A percentile compares a stretch with the other conserved stretches of the same genome.
These are phyloP conservation scores for Lophius piscatorius DNA, from an alignment of 2,113 vertebrate species.

Conservation along the genomic window DNA sequence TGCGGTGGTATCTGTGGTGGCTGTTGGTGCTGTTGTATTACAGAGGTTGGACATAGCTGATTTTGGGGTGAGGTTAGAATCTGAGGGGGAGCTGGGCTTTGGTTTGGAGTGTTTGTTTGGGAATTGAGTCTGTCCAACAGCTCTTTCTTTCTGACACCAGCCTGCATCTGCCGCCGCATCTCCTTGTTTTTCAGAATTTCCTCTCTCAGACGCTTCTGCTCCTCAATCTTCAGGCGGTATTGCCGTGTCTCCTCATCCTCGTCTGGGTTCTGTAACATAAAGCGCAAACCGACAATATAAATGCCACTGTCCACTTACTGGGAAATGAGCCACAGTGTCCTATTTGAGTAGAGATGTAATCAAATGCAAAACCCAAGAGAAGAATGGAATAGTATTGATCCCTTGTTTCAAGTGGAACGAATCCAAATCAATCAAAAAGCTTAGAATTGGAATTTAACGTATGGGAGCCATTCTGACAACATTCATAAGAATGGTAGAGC, in stretches of 20 bases:
- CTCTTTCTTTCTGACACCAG: conserved; percentile 92
- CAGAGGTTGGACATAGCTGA: conserved; percentile 28
- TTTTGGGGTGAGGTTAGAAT: conserved; percentile 39
- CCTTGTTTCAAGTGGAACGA: conserved; percentile 56
- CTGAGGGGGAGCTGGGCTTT: conserved; percentile 46
- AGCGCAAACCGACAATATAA: conserved; percentile 32
- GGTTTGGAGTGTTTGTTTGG: conserved; percentile 74
- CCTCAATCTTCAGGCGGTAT: conserved; percentile 95
- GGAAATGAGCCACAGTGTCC: neutral
- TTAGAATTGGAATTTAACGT: conserved; percentile 88
- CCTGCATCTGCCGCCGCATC: conserved; percentile 93
- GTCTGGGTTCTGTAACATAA: conserved; percentile 82
- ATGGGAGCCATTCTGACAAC: conserved; percentile 82
- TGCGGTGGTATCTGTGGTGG: conserved; percentile 25
- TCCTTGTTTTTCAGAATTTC: conserved; percentile 95
- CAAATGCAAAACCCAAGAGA: conserved; percentile 41
- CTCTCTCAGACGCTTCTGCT: conserved; percentile 94
- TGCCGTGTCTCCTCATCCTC: conserved; percentile 95
- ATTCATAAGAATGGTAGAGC: no score
- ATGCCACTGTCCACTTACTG: neutral
- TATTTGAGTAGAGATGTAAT: conserved; percentile 32
- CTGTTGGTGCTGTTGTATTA: conserved; percentile 59
- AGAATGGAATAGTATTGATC: conserved; percentile 48
- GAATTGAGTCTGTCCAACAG: conserved; percentile 88
- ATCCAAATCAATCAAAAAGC: conserved; percentile 86